Base-by-base conservation (phyloP, 2,797 vertebrate species). In the Rhinichthys osculus region DNA sequence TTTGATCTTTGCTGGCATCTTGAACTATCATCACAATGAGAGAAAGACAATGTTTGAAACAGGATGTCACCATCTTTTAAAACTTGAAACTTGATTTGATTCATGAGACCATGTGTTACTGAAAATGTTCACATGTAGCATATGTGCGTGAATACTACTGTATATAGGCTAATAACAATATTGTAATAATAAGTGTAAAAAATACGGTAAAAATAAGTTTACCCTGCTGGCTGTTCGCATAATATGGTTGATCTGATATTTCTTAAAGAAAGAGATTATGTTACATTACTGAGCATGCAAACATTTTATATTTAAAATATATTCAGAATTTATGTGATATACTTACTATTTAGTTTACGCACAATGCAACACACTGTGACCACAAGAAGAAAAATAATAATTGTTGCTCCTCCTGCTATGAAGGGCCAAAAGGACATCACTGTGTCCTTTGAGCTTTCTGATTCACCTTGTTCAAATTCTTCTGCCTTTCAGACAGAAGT, bases 381-480 rank as follows among this genome's bases (percentile, higher is more conserved):
- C 42, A 67, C 23, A 27, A 81, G 3, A 40, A 84, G 13, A 38
- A 83, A 66, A 19, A 50, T n/a, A 13, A 82, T 1, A 21, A 83
- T 38, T 14, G 42, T 38, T 66, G 82, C 82, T 76, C 71, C 71
- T 76, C 82, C 82, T 66, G 42, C 71, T 38, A 83, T n/a, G 82
- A 66, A 83, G 21, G 7, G 44, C 82, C 82, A 67, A 35, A 40
- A 21, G 19, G 5, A 67, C 30, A 66, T 52, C 44, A 67, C 35
- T 7, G 59, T 50, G 10, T 40, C 23, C 11, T 30, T 19, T 30
- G 33, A 67, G 33, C 62, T 77, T 67, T 77, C 23, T 40, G 59
- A 40, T 76, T 77, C 13, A 67, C 33, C 33, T 52, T 54, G 30
- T 67, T 21, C 9, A 40, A 67, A 35, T 73, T 52, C 7, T 35